Evolutionary conservation across 2,888 invertebrate genomes (phyloP), one percentile per base, ranked within the genome.

Genomic region (Steinernema carpocapsae): DNA sequence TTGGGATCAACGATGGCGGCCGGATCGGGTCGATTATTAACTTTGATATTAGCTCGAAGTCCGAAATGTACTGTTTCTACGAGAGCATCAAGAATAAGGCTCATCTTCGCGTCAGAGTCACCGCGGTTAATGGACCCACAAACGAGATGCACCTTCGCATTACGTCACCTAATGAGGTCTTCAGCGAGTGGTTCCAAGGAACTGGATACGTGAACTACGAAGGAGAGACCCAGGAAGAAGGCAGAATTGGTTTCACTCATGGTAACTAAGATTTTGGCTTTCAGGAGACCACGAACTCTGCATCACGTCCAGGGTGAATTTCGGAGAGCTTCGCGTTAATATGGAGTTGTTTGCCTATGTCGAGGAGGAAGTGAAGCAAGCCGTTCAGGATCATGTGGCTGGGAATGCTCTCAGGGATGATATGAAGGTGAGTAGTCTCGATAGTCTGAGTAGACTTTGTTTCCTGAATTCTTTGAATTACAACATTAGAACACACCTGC

Each of bases 181-280:
- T 64, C 32, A 64, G 64, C 32, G 64, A 64, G 26, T 64, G 64
- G 64, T 64, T 64, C 64, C 64, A 64, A n/a, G 64, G 64, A 64
- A n/a, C 32, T 32, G 64, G 64, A 6, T 17, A 6, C 1, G 64
- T 64, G 32, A 29, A 64, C 12, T 64, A 37, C 3, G 19, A 26
- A 3, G 64, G 64, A 29, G 64, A 64, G 10, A 32, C 64, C 17
- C 17, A 17, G 17, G 64, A 64, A 37, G 64, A n/a, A 64, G 64
- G 64, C 26, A 10, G n/a, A n/a, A n/a, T n/a, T n/a, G n/a, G n/a
- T n/a, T n/a, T n/a, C n/a, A n/a, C n/a, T n/a, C n/a, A n/a, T n/a
- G n/a, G n/a, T n/a, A n/a, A n/a, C n/a, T n/a, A 37, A 10, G 37
- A 37, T 37, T 3, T 37, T 37, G 1, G 48, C 7, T 48, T 48